phyloP scores from a whole-genome alignment of 2,888 invertebrate species.

The Limenitis camilla region DNA sequence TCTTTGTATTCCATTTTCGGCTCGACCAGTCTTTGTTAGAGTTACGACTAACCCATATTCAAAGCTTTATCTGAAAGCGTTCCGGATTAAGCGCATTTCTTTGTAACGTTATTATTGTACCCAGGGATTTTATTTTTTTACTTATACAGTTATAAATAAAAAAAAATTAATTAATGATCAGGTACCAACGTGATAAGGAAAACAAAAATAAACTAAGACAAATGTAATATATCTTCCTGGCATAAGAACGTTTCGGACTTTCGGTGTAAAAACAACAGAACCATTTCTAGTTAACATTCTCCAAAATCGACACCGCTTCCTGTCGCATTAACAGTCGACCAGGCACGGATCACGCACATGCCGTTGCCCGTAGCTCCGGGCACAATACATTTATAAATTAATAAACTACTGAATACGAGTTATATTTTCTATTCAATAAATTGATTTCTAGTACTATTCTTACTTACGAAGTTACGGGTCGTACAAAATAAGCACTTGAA shows the following conservation, averaged over 20 bases:
- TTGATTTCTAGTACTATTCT: too few relatives aligned
- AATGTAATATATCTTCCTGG: slow-evolving; percentile 51
- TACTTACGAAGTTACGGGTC: too few relatives aligned
- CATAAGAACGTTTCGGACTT: slow-evolving; percentile 50
- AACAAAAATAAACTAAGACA: too few relatives aligned
- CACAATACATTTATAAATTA: not conserved
- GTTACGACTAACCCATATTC: slow-evolving; percentile 31
- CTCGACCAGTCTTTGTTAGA: slow-evolving; percentile 18
- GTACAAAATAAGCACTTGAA: slow-evolving; percentile 2
- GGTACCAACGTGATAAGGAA: too few relatives aligned
- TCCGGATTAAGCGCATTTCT: slow-evolving; percentile 9
- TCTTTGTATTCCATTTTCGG: slow-evolving; percentile 40
- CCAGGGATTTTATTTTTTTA: slow-evolving; percentile 12
- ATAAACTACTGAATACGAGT: not conserved
- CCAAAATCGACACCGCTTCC: slow-evolving; percentile 69
- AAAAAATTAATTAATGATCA: too few relatives aligned
- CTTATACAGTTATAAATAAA: too few relatives aligned
- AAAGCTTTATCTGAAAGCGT: slow-evolving; percentile 17
- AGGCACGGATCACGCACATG: slow-evolving; percentile 44
- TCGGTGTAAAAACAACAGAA: slow-evolving; percentile 69
- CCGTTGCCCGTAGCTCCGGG: slow-evolving; percentile 14
- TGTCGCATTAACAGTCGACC: slow-evolving; percentile 53
- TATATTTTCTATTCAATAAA: not conserved
- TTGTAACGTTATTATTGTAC: slow-evolving; percentile 4
- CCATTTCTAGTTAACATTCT: slow-evolving; percentile 62